A percentile compares a stretch with the other conserved stretches of the same genome.
These are phyloP conservation scores for Tamandua tetradactyla DNA, from an alignment of 2,797 vertebrate genomes.

Conservation along the genomic window DNA sequence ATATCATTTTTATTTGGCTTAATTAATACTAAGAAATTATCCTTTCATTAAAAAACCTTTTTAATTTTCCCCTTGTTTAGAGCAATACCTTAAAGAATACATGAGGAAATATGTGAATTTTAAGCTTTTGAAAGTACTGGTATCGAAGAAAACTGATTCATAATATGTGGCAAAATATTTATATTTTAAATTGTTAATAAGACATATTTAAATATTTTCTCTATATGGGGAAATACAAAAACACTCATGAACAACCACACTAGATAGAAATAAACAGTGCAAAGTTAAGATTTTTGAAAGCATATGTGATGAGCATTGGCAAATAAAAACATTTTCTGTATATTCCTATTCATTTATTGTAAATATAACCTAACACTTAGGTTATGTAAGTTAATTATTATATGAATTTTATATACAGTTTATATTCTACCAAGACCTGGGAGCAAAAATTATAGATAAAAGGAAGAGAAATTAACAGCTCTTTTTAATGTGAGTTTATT, in stretches of 20 bases:
- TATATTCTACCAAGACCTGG: neutral
- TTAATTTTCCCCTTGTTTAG: neutral
- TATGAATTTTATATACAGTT: neutral
- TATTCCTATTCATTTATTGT: neutral
- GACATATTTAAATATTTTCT: neutral
- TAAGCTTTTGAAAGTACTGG: neutral
- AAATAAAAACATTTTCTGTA: neutral
- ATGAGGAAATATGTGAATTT: neutral
- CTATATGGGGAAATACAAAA: neutral
- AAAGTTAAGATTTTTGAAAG: conserved; percentile 11
- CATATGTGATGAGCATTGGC: neutral
- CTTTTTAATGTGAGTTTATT: neutral
- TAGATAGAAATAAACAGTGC: neutral
- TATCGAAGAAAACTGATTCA: neutral
- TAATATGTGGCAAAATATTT: neutral
- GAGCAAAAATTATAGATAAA: neutral
- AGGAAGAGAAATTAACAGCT: neutral
- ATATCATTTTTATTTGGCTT: neutral
- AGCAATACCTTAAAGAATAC: neutral
- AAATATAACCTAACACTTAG: neutral
- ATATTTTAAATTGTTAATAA: neutral
- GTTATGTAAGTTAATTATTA: conserved; percentile 20
- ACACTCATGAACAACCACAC: neutral
- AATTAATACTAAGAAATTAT: neutral
- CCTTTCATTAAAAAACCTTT: neutral